A percentile compares a stretch with the other conserved stretches of the same genome.
Evolutionary conservation across 2,888 invertebrate species (phyloP).

Genomic region (Gonocerus acuteangulatus): DNA sequence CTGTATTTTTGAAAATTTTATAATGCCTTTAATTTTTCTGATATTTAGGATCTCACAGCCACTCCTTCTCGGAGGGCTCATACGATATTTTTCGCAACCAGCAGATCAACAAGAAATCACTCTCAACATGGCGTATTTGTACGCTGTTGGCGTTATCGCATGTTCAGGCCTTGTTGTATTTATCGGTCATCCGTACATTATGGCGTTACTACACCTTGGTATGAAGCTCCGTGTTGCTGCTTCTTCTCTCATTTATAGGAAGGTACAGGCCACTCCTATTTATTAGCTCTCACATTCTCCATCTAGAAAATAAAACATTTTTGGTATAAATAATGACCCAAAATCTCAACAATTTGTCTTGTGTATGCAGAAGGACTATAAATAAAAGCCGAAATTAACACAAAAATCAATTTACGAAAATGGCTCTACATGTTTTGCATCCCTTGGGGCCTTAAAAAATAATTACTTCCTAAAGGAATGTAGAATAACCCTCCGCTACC

Average conservation of each 20-base stretch:
- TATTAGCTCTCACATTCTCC: background rate
- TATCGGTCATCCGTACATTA: constrained; percentile 79
- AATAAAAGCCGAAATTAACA: background rate
- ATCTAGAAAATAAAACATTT: background rate
- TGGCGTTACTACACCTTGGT: constrained; percentile 72
- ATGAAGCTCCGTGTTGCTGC: constrained; percentile 76
- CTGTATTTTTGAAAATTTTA: background rate
- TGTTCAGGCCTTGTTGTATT: constrained; percentile 68
- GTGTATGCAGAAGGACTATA: background rate
- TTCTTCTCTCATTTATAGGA: constrained; percentile 75
- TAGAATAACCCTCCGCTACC: too few relatives aligned
- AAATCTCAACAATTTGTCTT: background rate
- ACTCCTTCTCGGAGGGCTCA: constrained; percentile 43
- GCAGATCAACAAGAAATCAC: constrained; percentile 33
- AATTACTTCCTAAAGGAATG: too few relatives aligned
- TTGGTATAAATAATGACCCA: background rate
- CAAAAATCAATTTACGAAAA: too few relatives aligned
- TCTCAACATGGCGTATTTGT: constrained; percentile 60
- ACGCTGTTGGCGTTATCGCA: constrained; percentile 63
- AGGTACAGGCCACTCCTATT: constrained; percentile 53
- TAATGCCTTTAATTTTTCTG: background rate
- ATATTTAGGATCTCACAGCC: constrained; percentile 41
- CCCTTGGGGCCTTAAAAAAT: too few relatives aligned
- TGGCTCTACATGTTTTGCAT: too few relatives aligned
- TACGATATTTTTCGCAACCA: constrained; percentile 45